Base-by-base conservation (phyloP, 2,888 invertebrate genomes). In the Thysanoteuthis rhombus region DNA sequence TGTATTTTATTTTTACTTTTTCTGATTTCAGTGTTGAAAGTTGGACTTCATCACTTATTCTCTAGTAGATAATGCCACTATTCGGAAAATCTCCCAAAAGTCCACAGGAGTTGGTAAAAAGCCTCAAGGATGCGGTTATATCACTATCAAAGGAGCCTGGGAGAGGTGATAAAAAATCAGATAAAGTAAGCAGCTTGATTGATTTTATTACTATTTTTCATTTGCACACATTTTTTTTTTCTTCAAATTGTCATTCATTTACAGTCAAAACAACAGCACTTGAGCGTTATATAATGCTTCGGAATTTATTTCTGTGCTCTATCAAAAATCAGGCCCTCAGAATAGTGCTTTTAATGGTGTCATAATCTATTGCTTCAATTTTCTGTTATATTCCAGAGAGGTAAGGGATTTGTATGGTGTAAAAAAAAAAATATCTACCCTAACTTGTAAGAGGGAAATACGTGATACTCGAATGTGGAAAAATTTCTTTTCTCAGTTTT, bases 31-130 rank as follows among this genome's bases (percentile, higher is more conserved):
- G 92, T 92, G 45, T 92, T 92, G 92, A 38, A 92, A 45, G 45
- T 92, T 92, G n/a, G 16, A 92, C n/a, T 42, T 40, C 40, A n/a
- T 42, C 45, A 40, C 93, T 75, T 75, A 75, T 93, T 58, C 38
- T 45, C 92, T 90, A 93, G 89, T 93, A 93, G 92, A 90, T 89
- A 93, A 96, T 97, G 97, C 96, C 96, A 90, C 94, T 99, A 97
- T 99, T 99, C 98, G 99, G 99, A 97, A 99, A 99, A 97, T 99
- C 99, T 96, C 99, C 99, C 97, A 99, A 99, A 97, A 99, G 98
- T 97, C 99, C 99, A 96, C 98, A 99, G 97, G 99, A 99, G 98
- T 98, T 99, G 97, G 99, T 99, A 95, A 99, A 98, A 97, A 98
- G 98, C 95, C 97, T 99, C 96, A 98, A 98, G 97, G 99, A 99